These are phyloP conservation scores for Gambelia wislizenii DNA, from an alignment of 2,797 vertebrate genomes.

Conservation along the genomic window DNA sequence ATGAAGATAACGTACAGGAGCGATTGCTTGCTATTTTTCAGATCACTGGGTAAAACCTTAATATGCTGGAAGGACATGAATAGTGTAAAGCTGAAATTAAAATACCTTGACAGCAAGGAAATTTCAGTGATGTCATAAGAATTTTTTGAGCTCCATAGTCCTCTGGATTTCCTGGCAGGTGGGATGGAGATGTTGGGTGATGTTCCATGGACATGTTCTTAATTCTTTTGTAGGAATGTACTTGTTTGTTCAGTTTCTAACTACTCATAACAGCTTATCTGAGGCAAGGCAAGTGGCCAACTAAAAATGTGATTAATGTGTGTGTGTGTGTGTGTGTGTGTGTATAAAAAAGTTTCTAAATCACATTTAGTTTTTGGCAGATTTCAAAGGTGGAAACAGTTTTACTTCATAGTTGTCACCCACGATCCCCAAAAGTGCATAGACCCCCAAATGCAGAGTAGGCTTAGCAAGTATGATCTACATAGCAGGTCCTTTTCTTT, in stretches of 20 bases:
- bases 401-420: neutral
- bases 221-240: neutral
- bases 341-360: neutral
- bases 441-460: neutral
- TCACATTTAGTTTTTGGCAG: neutral
- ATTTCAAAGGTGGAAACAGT: neutral
- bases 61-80: conserved; percentile 40
- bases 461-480: too few species aligned
- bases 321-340: too few species aligned
- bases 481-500: neutral
- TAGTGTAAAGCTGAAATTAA: neutral
- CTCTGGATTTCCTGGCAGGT: neutral
- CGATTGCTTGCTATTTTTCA: conserved; percentile 38
- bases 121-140: conserved; percentile 20
- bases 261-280: neutral
- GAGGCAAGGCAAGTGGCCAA: neutral
- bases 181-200: neutral
- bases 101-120: neutral
- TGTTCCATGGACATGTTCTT: neutral
- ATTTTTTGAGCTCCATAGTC: neutral
- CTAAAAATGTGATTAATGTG: too few species aligned
- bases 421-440: neutral
- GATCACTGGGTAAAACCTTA: conserved; percentile 33
- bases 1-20: conserved; percentile 58
- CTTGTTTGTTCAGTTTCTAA: neutral